Conservation (phyloP, 2,888 invertebrate species). For the Chalcosyrphus nemorum region DNA sequence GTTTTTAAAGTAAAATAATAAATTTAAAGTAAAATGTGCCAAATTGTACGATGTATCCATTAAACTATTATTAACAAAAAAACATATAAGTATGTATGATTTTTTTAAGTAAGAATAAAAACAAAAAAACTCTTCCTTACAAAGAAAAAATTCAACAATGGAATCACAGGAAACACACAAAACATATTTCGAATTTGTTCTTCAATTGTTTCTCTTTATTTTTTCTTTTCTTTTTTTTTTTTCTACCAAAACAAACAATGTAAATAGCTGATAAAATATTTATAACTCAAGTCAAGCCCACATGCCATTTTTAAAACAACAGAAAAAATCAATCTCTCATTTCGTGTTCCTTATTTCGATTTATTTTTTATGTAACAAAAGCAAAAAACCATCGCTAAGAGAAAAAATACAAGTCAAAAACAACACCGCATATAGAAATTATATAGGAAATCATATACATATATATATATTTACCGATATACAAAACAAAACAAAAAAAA, state of each 20-base stretch:
- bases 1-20: conserved; percentile 69
- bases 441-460: conserved; percentile 70
- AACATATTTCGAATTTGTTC: no score
- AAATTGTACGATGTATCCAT: conserved; percentile 81
- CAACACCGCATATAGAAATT: conserved; percentile 66
- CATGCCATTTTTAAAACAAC: conserved; percentile 63
- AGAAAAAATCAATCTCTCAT: conserved; percentile 14
- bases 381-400: conserved; percentile 53
- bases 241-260: conserved; percentile 61
- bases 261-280: conserved; percentile 68
- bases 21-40: conserved; percentile 78
- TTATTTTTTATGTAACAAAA: neutral
- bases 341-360: conserved; percentile 7
- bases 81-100: conserved; percentile 71
- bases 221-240: neutral
- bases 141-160: conserved; percentile 53
- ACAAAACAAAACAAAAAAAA: conserved; percentile 49
- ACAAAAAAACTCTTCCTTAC: conserved; percentile 68
- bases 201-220: neutral
- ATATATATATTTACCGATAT: conserved; percentile 71
- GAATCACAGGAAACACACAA: conserved; percentile 56
- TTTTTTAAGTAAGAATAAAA: conserved; percentile 51
- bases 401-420: conserved; percentile 38
- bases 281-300: conserved; percentile 61
- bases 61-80: conserved; percentile 75